Conservation (phyloP, 2,113 vertebrate species). For the Pangasianodon gigas region DNA sequence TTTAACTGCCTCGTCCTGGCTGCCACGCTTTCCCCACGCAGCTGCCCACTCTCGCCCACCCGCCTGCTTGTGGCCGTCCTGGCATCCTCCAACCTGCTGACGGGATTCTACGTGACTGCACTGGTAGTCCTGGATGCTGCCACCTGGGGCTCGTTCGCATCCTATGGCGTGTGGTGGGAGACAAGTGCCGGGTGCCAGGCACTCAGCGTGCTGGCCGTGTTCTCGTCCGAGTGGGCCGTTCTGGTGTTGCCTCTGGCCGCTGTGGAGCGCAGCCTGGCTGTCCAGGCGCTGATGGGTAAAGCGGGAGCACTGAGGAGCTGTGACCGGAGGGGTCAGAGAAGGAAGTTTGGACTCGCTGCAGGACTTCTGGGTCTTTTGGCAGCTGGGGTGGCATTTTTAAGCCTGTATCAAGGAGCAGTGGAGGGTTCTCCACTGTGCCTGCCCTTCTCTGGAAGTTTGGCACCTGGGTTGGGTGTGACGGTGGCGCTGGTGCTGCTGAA, state of each 20-base stretch:
- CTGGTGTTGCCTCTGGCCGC: conserved; percentile 86
- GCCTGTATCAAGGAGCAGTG: conserved; percentile 78
- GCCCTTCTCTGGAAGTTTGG: conserved; percentile 88
- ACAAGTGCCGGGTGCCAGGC: conserved; percentile 86
- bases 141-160: conserved; percentile 92
- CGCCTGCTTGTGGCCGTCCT: conserved; percentile 88
- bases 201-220: conserved; percentile 88
- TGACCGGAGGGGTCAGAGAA: conserved; percentile 67
- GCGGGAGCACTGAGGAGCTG: conserved; percentile 64
- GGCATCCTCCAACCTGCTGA: conserved; percentile 89
- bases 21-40: conserved; percentile 73
- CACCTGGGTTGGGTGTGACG: conserved; percentile 83
- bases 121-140: conserved; percentile 86
- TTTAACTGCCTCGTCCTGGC: conserved; percentile 91
- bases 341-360: conserved; percentile 77
- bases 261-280: conserved; percentile 87
- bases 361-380: conserved; percentile 79
- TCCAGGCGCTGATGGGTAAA: conserved; percentile 81
- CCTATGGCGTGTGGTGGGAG: conserved; percentile 96
- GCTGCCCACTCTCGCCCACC: conserved; percentile 72
- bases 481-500: conserved; percentile 91
- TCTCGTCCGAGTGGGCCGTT: conserved; percentile 91
- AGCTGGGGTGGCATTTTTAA: conserved; percentile 79
- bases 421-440: conserved; percentile 89
- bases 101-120: conserved; percentile 86